Percentiles rank a stretch among this genome's conserved stretches.
Conservation (phyloP, 2,113 vertebrate species). For the Turdus rufiventris region DNA sequence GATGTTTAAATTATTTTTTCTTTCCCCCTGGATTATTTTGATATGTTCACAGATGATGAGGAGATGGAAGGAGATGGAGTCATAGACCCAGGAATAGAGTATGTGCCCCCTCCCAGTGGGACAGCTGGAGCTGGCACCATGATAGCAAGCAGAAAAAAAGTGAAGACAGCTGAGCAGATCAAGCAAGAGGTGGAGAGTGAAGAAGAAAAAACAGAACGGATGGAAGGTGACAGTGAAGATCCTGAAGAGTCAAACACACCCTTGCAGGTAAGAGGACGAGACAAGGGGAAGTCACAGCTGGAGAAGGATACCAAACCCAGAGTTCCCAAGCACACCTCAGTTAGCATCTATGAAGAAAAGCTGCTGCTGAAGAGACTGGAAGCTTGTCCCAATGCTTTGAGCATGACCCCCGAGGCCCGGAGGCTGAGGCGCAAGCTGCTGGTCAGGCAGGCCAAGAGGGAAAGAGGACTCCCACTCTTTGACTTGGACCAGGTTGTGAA, state of each 20-base stretch:
- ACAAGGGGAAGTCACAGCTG: slow-evolving; percentile 70
- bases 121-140: slow-evolving; percentile 51
- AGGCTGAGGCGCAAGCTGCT: slow-evolving; percentile 88
- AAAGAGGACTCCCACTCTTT: slow-evolving; percentile 87
- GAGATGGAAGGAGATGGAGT: slow-evolving; percentile 90
- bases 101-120: slow-evolving; percentile 78
- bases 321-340: slow-evolving; percentile 63
- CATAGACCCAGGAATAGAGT: slow-evolving; percentile 96
- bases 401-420: slow-evolving; percentile 85
- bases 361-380: slow-evolving; percentile 87
- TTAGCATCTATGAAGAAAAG: slow-evolving; percentile 91
- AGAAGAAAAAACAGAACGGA: slow-evolving; percentile 79
- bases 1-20: neutral
- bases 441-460: slow-evolving; percentile 88
- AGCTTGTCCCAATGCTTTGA: slow-evolving; percentile 83
- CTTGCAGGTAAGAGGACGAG: slow-evolving; percentile 50
- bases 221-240: slow-evolving; percentile 76
- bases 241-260: slow-evolving; percentile 59
- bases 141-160: slow-evolving; percentile 79
- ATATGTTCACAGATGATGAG: slow-evolving; percentile 84
- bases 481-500: slow-evolving; percentile 89
- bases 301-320: slow-evolving; percentile 70
- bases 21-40: neutral
- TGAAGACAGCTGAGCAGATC: slow-evolving; percentile 80
- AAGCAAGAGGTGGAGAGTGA: slow-evolving; percentile 93